Evolutionary conservation across 2,797 vertebrate genomes (phyloP).

Genomic region (Taeniopygia guttata): DNA sequence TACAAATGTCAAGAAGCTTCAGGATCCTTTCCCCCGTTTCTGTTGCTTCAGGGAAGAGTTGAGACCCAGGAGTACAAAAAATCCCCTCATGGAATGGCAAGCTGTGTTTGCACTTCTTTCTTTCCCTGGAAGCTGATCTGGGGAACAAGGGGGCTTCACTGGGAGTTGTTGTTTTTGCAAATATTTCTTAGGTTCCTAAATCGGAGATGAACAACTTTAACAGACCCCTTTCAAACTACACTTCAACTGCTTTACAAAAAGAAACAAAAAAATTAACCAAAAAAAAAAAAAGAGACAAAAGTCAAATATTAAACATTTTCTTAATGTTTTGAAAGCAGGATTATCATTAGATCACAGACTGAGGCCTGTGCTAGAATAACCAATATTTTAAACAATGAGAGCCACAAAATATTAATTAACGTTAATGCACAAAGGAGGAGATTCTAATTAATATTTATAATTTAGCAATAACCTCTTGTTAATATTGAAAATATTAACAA

Average conservation of each 20-base stretch:
- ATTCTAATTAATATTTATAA: neutral
- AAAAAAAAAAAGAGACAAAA: neutral
- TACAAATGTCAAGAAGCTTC: conserved; percentile 52
- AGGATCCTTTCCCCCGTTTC: conserved; percentile 8
- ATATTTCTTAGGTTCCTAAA: neutral
- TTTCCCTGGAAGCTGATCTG: neutral
- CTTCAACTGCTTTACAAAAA: neutral
- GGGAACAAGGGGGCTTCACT: neutral
- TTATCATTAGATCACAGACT: neutral
- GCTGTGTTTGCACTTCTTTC: neutral
- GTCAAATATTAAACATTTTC: neutral
- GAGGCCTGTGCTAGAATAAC: neutral
- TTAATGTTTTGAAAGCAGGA: neutral
- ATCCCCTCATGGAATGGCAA: neutral
- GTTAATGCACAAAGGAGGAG: neutral
- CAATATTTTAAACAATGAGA: neutral
- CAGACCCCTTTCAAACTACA: neutral
- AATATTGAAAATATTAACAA: neutral
- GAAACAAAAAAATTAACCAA: neutral
- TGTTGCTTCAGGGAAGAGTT: conserved; percentile 40
- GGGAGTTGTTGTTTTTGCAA: neutral
- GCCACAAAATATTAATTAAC: neutral
- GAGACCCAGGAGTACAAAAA: conserved; percentile 18
- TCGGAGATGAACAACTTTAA: neutral
- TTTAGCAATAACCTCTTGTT: neutral